Evolutionary conservation across 1,140 invertebrate genomes (phyloP).

Genomic region (Drosophila punjabiensis): DNA sequence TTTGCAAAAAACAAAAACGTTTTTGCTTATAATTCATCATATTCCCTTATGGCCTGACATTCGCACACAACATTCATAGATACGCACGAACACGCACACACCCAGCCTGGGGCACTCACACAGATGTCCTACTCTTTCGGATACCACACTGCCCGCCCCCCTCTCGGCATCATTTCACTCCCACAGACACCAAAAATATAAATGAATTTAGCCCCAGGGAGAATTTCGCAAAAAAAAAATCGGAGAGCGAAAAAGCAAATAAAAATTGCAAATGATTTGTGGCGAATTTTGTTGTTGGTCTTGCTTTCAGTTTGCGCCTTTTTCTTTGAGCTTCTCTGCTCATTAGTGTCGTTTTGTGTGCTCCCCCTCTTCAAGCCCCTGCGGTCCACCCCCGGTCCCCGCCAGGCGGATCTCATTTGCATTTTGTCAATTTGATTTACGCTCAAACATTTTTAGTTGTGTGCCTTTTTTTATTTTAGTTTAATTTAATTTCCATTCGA

Average conservation of each 20-base stretch:
- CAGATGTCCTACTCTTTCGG: conserved; percentile 24
- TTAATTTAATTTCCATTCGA: conserved; percentile 41
- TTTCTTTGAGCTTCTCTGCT: conserved; percentile 66
- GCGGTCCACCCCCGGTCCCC: background rate
- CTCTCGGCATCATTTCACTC: background rate
- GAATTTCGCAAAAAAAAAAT: conserved; percentile 72
- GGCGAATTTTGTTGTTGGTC: conserved; percentile 62
- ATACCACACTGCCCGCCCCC: conserved; percentile 8
- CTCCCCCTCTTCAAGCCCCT: conserved; percentile 8
- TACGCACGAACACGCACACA: conserved; percentile 54
- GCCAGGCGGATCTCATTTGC: conserved; percentile 37
- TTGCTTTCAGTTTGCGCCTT: conserved; percentile 71
- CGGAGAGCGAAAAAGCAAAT: conserved; percentile 50
- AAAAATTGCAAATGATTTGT: conserved; percentile 82
- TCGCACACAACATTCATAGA: conserved; percentile 69
- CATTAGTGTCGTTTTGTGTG: conserved; percentile 75
- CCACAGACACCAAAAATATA: conserved; percentile 57
- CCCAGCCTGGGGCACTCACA: conserved; percentile 25
- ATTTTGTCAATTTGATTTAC: conserved; percentile 81
- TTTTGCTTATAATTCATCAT: conserved; percentile 74
- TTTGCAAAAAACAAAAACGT: conserved; percentile 47
- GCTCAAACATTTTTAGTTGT: conserved; percentile 67
- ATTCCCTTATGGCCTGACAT: conserved; percentile 73
- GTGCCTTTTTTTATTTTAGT: conserved; percentile 18
- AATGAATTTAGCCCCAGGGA: conserved; percentile 77